phyloP scores from a whole-genome alignment of 1,140 invertebrate genomes.

The Drosophila suzukii region DNA sequence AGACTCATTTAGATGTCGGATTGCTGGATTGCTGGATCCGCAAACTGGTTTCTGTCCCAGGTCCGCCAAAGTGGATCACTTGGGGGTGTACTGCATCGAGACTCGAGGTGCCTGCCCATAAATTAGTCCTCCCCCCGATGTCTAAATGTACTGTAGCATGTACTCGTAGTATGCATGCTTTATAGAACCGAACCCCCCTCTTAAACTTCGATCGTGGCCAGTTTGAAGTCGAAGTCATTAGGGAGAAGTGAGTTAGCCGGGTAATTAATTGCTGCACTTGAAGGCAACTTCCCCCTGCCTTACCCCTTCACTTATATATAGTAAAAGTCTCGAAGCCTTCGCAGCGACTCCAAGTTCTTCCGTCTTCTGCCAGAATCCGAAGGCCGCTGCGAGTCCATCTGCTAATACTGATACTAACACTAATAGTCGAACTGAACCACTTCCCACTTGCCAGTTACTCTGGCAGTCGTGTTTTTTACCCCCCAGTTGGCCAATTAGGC shows the following conservation, averaged over 20 bases:
- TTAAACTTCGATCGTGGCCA: background rate
- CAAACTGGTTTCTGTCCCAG: conserved; percentile 4
- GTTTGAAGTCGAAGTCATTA: conserved; percentile 7
- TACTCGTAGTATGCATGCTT: background rate
- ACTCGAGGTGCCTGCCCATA: background rate
- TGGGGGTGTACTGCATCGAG: conserved; percentile 30
- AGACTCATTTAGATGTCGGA: conserved; percentile 34
- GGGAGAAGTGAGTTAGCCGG: conserved; percentile 38
- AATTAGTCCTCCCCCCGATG: conserved; percentile 16
- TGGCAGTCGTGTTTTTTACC: background rate
- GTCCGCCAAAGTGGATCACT: conserved; percentile 23
- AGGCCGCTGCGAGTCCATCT: conserved; percentile 49
- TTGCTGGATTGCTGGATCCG: conserved; percentile 1
- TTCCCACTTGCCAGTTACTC: conserved; percentile 16
- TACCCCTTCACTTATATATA: conserved; percentile 10
- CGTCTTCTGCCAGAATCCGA: conserved; percentile 32
- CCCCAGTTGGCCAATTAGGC: conserved; percentile 45
- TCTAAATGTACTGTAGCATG: conserved; percentile 15
- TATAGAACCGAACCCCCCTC: conserved; percentile 1
- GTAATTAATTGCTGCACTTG: conserved; percentile 68
- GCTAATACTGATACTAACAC: conserved; percentile 49
- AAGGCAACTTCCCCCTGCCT: background rate
- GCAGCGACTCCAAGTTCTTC: conserved; percentile 47
- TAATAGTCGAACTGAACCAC: conserved; percentile 41
- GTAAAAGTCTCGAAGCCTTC: conserved; percentile 37